phyloP scores from a whole-genome alignment of 2,888 invertebrate genomes.

The Chymomyza amoena region DNA sequence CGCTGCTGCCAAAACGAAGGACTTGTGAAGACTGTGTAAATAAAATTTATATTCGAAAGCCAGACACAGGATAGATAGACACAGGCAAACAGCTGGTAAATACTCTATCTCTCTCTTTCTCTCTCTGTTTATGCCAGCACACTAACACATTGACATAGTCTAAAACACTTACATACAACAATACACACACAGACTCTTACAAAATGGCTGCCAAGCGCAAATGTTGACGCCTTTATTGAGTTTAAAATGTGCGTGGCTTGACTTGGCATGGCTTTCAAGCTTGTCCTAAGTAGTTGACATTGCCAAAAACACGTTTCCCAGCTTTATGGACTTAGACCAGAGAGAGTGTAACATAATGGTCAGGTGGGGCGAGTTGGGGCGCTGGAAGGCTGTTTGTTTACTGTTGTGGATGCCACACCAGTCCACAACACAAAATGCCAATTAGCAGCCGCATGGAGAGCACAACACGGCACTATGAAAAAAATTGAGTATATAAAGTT shows the following conservation, averaged over 20 bases:
- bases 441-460: constrained; percentile 27
- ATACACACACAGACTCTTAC: constrained; percentile 5
- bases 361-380: background rate
- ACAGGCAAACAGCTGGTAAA: background rate
- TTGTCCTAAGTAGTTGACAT: constrained; percentile 41
- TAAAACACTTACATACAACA: background rate
- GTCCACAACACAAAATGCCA: constrained; percentile 34
- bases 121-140: background rate
- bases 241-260: constrained; percentile 41
- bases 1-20: background rate
- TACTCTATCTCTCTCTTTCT: background rate
- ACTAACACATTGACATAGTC: background rate
- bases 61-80: constrained; percentile 3
- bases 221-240: constrained; percentile 48
- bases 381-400: background rate
- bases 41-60: constrained; percentile 43
- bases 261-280: constrained; percentile 33
- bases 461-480: background rate
- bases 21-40: constrained; percentile 43
- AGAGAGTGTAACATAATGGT: background rate
- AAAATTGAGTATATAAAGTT: too few species aligned
- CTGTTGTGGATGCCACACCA: background rate
- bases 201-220: constrained; percentile 28
- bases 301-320: constrained; percentile 39
- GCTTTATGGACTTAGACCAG: constrained; percentile 1